A percentile compares a stretch with the other conserved stretches of the same genome.
Evolutionary conservation across 1,140 invertebrate genomes (phyloP).

Genomic region (Pseudomyrmex concolor): DNA sequence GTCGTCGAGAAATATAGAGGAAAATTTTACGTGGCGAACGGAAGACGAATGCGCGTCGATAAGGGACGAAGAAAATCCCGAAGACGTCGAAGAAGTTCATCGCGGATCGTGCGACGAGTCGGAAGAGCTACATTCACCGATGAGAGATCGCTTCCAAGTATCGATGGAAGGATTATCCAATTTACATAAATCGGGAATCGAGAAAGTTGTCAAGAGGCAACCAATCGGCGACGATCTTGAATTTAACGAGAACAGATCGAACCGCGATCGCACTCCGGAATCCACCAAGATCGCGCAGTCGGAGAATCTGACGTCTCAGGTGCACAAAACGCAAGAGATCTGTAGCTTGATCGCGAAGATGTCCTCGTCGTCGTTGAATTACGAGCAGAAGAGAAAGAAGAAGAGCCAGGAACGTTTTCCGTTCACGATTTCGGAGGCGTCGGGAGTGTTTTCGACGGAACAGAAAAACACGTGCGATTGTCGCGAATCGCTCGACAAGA

Average conservation of each 20-base stretch:
- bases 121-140: not conserved
- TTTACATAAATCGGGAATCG: not conserved
- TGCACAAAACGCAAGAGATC: constrained; percentile 39
- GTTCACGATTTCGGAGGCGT: constrained; percentile 76
- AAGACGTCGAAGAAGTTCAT: not conserved
- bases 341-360: constrained; percentile 9
- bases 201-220: not conserved
- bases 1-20: not conserved
- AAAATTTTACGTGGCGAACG: constrained; percentile 37
- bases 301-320: constrained; percentile 54
- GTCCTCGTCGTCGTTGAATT: constrained; percentile 65
- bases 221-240: not conserved
- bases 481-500: not conserved
- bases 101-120: not conserved
- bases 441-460: constrained; percentile 39
- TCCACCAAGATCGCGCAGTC: constrained; percentile 54
- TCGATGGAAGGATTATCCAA: not conserved
- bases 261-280: constrained; percentile 1
- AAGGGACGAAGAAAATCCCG: constrained; percentile 7
- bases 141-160: not conserved
- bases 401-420: constrained; percentile 76
- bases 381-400: constrained; percentile 56
- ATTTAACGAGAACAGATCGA: not conserved
- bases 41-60: constrained; percentile 32
- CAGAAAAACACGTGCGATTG: constrained; percentile 27